A percentile compares a stretch with the other conserved stretches of the same genome.
Evolutionary conservation across 2,888 invertebrate species (phyloP).

Genomic region (Oligia fasciuncula): DNA sequence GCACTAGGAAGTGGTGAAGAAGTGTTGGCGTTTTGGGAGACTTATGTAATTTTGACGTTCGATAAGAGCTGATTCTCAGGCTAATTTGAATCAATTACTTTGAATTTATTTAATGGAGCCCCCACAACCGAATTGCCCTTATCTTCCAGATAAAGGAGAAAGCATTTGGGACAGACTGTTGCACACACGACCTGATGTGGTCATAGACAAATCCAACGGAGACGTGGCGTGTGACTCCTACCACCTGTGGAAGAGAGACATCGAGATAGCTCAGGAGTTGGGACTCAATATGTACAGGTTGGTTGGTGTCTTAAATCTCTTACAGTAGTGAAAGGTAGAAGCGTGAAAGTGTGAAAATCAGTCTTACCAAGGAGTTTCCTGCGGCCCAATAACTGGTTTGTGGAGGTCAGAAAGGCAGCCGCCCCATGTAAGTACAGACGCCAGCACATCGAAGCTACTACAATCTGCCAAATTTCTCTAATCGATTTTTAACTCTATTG

Average conservation of each 20-base stretch:
- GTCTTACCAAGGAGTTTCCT: not conserved
- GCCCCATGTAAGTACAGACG: too few relatives aligned
- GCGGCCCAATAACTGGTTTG: not conserved
- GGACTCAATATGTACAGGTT: slow-evolving; percentile 85
- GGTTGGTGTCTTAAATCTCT: not conserved
- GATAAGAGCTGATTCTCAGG: too few relatives aligned
- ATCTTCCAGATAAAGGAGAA: slow-evolving; percentile 86
- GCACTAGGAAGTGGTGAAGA: too few relatives aligned
- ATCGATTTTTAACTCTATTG: too few relatives aligned
- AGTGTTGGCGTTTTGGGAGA: too few relatives aligned
- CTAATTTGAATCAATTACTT: too few relatives aligned
- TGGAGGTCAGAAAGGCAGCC: not conserved
- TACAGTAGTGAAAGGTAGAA: not conserved
- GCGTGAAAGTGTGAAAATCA: not conserved
- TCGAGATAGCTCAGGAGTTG: slow-evolving; percentile 78
- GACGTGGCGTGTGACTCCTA: slow-evolving; percentile 86
- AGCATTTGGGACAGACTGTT: slow-evolving; percentile 88
- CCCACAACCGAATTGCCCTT: not conserved
- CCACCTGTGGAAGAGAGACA: slow-evolving; percentile 89
- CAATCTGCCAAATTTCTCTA: too few relatives aligned
- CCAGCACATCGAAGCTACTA: too few relatives aligned
- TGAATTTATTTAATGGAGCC: not conserved
- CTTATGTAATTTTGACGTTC: too few relatives aligned
- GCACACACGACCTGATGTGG: slow-evolving; percentile 61
- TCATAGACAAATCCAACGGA: slow-evolving; percentile 81